Percentiles rank a stretch among this genome's conserved stretches.
Conservation (phyloP, 1,140 invertebrate genomes). For the Drusus annulatus region DNA sequence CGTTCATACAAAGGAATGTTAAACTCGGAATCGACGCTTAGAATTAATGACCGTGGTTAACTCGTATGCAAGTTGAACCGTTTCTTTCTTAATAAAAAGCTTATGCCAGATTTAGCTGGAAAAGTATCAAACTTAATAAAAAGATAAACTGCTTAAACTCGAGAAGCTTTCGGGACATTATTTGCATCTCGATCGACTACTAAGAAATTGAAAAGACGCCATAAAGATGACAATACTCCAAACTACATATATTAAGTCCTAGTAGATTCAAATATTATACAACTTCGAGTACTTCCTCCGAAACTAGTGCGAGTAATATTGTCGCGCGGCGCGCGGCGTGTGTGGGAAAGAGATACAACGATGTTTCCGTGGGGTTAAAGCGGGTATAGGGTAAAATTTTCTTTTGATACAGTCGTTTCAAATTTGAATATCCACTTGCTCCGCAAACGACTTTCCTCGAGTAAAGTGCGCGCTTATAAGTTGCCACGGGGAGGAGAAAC, state of each 20-base stretch:
- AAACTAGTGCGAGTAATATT: background rate
- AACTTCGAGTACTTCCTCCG: background rate
- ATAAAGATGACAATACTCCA: background rate
- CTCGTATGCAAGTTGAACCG: too few species aligned
- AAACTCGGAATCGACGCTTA: too few species aligned
- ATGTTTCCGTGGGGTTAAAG: constrained; percentile 25
- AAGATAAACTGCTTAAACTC: too few species aligned
- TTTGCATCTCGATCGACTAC: too few species aligned
- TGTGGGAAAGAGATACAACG: constrained; percentile 5
- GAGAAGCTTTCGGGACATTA: too few species aligned
- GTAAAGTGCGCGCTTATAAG: constrained; percentile 26
- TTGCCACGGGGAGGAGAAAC: constrained; percentile 21
- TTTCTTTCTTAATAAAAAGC: too few species aligned
- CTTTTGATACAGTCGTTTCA: constrained; percentile 40
- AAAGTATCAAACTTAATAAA: too few species aligned
- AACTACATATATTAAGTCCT: background rate
- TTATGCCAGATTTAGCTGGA: too few species aligned
- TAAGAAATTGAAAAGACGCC: too few species aligned
- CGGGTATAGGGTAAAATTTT: constrained; percentile 28
- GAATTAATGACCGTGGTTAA: too few species aligned
- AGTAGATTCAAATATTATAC: constrained; percentile 28
- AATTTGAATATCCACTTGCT: constrained; percentile 50
- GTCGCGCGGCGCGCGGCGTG: background rate
- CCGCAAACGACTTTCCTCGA: constrained; percentile 43
- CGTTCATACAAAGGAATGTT: background rate